Evolutionary conservation across 1,140 invertebrate species (phyloP).

Genomic region (Trichomalopsis sarcophagae): DNA sequence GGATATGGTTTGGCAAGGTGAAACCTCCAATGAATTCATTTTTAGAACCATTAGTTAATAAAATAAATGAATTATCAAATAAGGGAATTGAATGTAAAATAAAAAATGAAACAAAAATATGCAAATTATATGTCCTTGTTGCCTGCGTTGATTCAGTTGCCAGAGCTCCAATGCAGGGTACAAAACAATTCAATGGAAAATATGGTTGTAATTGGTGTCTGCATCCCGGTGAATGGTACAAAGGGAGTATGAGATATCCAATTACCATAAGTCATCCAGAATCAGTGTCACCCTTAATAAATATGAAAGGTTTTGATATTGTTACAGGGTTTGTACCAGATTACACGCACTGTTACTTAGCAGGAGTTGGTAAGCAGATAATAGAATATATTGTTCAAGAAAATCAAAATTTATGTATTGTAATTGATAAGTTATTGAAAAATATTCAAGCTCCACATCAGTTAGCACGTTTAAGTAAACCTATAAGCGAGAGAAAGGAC

Average conservation of each 20-base stretch:
- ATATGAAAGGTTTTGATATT: slow-evolving; percentile 19
- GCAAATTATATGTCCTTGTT: slow-evolving; percentile 18
- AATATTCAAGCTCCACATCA: slow-evolving; percentile 3
- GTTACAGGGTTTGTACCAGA: slow-evolving; percentile 2
- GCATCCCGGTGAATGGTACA: background rate
- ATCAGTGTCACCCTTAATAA: background rate
- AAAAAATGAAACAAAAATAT: background rate
- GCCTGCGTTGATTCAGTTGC: slow-evolving; percentile 8
- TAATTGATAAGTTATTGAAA: background rate
- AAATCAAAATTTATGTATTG: background rate
- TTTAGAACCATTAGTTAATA: background rate
- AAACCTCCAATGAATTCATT: background rate
- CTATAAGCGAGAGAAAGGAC: slow-evolving; percentile 18
- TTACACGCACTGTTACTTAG: background rate
- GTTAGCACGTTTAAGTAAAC: background rate
- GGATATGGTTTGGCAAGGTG: slow-evolving; percentile 1
- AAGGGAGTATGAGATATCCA: slow-evolving; percentile 17
- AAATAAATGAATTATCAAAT: background rate
- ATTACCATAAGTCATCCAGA: background rate
- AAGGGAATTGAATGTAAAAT: background rate
- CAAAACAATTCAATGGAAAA: background rate
- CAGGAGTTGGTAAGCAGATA: slow-evolving; percentile 8
- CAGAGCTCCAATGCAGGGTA: background rate
- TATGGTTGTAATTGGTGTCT: slow-evolving; percentile 6
- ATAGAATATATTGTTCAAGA: background rate